A percentile compares a stretch with the other conserved stretches of the same genome.
These are phyloP conservation scores for Cheilosia impressa DNA, from an alignment of 2,888 invertebrate species.

Conservation along the genomic window DNA sequence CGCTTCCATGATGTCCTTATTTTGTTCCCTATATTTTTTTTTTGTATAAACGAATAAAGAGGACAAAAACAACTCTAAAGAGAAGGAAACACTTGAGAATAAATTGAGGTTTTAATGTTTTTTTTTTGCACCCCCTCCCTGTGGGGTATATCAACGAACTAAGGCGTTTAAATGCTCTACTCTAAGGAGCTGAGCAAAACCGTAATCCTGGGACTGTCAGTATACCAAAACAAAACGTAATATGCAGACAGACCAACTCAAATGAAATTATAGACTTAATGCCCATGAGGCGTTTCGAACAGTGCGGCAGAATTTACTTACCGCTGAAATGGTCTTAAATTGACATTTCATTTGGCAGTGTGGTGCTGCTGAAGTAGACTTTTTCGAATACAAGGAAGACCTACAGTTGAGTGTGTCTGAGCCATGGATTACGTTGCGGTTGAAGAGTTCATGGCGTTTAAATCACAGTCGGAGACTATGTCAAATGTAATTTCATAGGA, in stretches of 20 bases:
- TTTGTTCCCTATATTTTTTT: conserved; percentile 28
- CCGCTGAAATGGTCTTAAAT: conserved; percentile 63
- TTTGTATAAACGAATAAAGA: conserved; percentile 4
- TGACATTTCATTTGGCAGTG: conserved; percentile 51
- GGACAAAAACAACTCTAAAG: conserved; percentile 26
- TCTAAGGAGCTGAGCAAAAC: conserved; percentile 32
- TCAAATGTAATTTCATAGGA: too few relatives aligned
- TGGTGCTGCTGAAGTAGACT: neutral
- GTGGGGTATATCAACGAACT: conserved; percentile 11
- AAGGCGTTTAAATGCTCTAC: conserved; percentile 33
- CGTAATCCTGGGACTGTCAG: conserved; percentile 32
- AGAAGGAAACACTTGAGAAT: conserved; percentile 57
- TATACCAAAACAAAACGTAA: neutral
- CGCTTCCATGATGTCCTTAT: conserved; percentile 60
- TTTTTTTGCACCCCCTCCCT: conserved; percentile 8
- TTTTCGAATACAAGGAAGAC: neutral
- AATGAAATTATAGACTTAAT: conserved; percentile 65
- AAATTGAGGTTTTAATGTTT: conserved; percentile 69
- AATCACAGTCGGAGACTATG: too few relatives aligned
- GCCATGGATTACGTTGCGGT: neutral
- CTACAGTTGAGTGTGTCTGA: neutral
- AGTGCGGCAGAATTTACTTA: conserved; percentile 49
- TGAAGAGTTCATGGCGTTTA: too few relatives aligned
- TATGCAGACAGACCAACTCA: conserved; percentile 38
- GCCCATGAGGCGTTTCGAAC: conserved; percentile 60